phyloP scores from a whole-genome alignment of 2,113 vertebrate species.

The Nymphicus hollandicus region DNA sequence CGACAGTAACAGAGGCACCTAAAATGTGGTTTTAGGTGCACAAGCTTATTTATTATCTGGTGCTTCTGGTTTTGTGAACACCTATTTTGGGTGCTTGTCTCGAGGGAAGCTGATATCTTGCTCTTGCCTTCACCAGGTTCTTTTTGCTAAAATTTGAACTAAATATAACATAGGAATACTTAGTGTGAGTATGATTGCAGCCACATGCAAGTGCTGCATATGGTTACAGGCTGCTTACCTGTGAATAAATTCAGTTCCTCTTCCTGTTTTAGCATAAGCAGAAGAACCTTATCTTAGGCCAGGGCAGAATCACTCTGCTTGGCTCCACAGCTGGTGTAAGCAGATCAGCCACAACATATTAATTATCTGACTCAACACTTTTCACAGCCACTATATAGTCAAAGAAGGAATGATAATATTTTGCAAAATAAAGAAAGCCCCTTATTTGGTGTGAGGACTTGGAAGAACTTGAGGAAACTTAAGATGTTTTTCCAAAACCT shows the following conservation, averaged over 20 bases:
- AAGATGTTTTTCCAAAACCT: background rate
- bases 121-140: background rate
- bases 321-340: background rate
- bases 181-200: background rate
- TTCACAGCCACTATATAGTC: background rate
- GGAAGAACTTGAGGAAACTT: background rate
- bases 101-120: background rate
- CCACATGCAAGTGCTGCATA: background rate
- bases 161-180: background rate
- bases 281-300: background rate
- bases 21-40: background rate
- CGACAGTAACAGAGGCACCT: background rate
- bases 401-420: background rate
- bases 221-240: background rate
- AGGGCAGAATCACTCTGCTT: background rate
- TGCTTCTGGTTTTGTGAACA: background rate
- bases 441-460: background rate
- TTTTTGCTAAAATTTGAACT: background rate
- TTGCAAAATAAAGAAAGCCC: background rate
- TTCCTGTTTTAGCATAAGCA: background rate
- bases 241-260: background rate
- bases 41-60: background rate
- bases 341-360: background rate
- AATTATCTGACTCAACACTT: background rate
- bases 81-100: background rate